A percentile compares a stretch with the other conserved stretches of the same genome.
phyloP scores from a whole-genome alignment of 2,888 invertebrate genomes.

The Ectemnius continuus region DNA sequence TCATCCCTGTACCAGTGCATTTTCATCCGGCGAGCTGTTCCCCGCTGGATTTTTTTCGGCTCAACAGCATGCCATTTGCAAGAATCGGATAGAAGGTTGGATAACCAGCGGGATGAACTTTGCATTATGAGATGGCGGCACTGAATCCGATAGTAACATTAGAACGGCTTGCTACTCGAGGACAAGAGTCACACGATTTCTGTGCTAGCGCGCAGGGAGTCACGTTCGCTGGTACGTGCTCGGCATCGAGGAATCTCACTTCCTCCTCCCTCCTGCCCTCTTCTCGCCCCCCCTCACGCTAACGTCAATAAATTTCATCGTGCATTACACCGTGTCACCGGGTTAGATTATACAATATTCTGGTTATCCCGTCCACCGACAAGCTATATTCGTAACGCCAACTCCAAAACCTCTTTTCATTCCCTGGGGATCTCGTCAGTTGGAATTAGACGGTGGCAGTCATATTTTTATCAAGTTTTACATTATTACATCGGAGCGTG shows the following conservation, averaged over 20 bases:
- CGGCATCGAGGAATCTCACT: slow-evolving; percentile 43
- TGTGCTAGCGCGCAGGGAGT: slow-evolving; percentile 37
- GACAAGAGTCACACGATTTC: slow-evolving; percentile 51
- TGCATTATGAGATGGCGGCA: not conserved
- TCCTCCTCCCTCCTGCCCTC: too few relatives aligned
- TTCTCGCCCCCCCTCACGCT: slow-evolving; percentile 22
- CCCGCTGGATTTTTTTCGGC: not conserved
- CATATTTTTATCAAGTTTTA: too few relatives aligned
- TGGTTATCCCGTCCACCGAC: slow-evolving; percentile 24
- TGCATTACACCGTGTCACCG: slow-evolving; percentile 43
- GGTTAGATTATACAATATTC: slow-evolving; percentile 37
- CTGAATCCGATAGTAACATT: slow-evolving; percentile 6
- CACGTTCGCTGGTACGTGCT: slow-evolving; percentile 28
- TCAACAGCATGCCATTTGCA: not conserved
- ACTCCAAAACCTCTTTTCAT: too few relatives aligned
- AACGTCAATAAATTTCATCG: slow-evolving; percentile 56
- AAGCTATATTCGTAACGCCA: slow-evolving; percentile 20
- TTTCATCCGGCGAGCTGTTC: not conserved
- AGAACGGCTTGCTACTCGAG: slow-evolving; percentile 25
- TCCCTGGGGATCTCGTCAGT: too few relatives aligned
- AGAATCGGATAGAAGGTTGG: not conserved
- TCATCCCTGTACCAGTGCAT: not conserved
- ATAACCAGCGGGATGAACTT: not conserved
- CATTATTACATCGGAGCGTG: too few relatives aligned
- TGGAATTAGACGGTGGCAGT: too few relatives aligned